These are phyloP conservation scores for Pitangus sulphuratus DNA, from an alignment of 2,797 vertebrate genomes.

Conservation along the genomic window DNA sequence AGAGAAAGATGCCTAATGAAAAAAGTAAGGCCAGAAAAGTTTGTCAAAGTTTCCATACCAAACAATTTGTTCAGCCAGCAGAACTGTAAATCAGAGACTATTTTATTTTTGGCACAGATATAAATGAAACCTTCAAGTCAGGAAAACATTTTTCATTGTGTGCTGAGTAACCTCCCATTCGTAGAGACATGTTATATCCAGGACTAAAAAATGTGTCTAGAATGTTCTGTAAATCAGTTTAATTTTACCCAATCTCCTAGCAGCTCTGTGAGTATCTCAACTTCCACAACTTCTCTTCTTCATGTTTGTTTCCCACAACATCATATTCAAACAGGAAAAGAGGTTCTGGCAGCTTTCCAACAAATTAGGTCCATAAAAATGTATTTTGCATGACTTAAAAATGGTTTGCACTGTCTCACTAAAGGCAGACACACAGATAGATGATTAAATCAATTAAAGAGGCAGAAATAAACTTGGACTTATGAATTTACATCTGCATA, in stretches of 20 bases:
- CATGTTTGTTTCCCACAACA: background rate
- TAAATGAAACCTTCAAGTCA: constrained; percentile 43
- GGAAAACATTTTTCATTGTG: constrained; percentile 47
- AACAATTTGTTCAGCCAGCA: constrained; percentile 60
- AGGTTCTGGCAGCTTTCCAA: background rate
- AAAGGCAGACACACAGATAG: background rate
- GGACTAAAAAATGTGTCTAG: constrained; percentile 5
- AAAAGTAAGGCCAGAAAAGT: constrained; percentile 33
- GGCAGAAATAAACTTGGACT: background rate
- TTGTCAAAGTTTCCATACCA: constrained; percentile 39
- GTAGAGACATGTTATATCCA: background rate
- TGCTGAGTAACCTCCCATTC: background rate
- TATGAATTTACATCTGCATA: background rate
- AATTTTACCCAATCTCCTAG: background rate
- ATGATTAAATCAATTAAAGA: background rate
- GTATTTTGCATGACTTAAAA: background rate
- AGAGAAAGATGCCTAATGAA: constrained; percentile 12
- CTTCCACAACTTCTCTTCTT: background rate
- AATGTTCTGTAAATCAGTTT: background rate
- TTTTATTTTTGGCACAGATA: constrained; percentile 57
- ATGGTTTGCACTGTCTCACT: background rate
- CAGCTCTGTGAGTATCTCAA: background rate
- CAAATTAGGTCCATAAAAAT: background rate
- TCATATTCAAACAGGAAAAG: background rate
- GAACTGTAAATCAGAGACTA: constrained; percentile 33